Evolutionary conservation across 2,113 vertebrate genomes (phyloP).

Genomic region (Steatornis caripensis): DNA sequence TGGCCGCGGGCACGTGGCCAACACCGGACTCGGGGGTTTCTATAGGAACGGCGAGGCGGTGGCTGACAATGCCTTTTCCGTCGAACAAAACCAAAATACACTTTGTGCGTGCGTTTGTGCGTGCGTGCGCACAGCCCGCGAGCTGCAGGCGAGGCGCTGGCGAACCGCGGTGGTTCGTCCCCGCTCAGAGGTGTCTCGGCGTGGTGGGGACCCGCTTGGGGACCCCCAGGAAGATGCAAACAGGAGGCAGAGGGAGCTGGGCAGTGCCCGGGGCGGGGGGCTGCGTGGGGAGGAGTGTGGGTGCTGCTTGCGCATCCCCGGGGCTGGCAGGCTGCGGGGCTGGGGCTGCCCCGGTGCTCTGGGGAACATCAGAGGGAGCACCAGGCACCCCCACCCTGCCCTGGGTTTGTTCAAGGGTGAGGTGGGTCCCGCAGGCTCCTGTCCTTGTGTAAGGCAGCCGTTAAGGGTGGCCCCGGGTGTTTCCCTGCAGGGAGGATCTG

Average conservation of each 20-base stretch:
- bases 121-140: fast-evolving
- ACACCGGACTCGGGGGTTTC: neutral
- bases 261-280: neutral
- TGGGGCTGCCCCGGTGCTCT: neutral
- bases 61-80: neutral
- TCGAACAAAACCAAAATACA: neutral
- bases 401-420: neutral
- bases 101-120: neutral
- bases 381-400: neutral
- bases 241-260: neutral
- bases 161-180: neutral
- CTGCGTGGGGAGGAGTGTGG: neutral
- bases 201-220: neutral
- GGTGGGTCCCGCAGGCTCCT: fast-evolving
- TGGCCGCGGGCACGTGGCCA: neutral
- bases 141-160: neutral
- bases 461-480: neutral
- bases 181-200: fast-evolving
- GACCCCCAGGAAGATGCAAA: neutral
- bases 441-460: fast-evolving
- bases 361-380: fast-evolving
- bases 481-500: slow-evolving; percentile 13
- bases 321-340: neutral
- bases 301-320: neutral
- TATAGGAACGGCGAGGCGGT: fast-evolving